Percentiles rank a stretch among this genome's conserved stretches.
phyloP scores from a whole-genome alignment of 2,113 vertebrate genomes.

The Acanthisitta chloris region DNA sequence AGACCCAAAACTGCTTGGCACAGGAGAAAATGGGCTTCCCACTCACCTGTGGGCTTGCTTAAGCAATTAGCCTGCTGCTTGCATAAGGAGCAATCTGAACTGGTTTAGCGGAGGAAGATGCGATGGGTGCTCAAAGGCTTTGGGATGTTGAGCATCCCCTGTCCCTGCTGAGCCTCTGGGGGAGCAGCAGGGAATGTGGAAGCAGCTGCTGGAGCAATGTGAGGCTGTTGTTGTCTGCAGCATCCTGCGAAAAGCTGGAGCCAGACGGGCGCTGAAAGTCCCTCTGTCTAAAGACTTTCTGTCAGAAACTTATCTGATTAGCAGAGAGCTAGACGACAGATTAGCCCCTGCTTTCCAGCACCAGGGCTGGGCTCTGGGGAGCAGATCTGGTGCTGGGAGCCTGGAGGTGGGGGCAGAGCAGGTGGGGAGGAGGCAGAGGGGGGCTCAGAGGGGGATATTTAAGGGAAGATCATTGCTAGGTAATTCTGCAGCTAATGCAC shows the following conservation, averaged over 20 bases:
- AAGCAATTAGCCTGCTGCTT: conserved; percentile 56
- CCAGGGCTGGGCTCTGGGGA: background rate
- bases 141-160: background rate
- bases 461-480: conserved; percentile 22
- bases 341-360: conserved; percentile 39
- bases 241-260: conserved; percentile 14
- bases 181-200: background rate
- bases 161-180: background rate
- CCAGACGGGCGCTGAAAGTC: conserved; percentile 36
- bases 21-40: conserved; percentile 75
- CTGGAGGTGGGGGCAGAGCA: background rate
- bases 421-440: background rate
- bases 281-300: conserved; percentile 51
- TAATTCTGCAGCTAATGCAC: conserved; percentile 15
- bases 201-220: background rate
- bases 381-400: background rate
- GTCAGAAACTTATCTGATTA: conserved; percentile 63
- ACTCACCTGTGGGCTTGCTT: conserved; percentile 65
- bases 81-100: conserved; percentile 47
- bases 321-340: conserved; percentile 15
- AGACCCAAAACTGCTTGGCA: conserved; percentile 81
- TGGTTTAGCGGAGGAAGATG: background rate
- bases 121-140: conserved; percentile 1
- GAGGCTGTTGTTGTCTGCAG: background rate
- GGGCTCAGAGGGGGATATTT: background rate